phyloP scores from a whole-genome alignment of 2,888 invertebrate species.

The Tubulanus polymorphus region DNA sequence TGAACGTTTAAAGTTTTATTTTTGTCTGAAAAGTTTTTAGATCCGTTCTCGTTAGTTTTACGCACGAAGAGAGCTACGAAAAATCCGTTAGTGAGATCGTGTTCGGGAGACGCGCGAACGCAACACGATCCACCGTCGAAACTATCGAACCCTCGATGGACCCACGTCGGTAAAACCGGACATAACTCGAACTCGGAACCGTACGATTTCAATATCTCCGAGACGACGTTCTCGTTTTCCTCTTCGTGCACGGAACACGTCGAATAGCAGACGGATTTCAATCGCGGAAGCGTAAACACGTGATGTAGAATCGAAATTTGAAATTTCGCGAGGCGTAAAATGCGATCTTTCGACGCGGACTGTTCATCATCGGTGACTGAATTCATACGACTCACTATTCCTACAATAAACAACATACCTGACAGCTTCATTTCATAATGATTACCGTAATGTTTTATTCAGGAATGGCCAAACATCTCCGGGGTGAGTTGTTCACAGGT shows the following conservation, averaged over 20 bases:
- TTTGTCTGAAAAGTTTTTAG: too few species aligned
- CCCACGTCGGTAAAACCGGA: conserved; percentile 35
- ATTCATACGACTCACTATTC: conserved; percentile 61
- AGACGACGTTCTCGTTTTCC: conserved; percentile 82
- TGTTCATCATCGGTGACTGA: conserved; percentile 56
- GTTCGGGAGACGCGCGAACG: conserved; percentile 71
- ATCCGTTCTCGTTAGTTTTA: too few species aligned
- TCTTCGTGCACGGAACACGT: conserved; percentile 87
- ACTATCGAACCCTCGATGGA: conserved; percentile 29
- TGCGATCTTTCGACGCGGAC: conserved; percentile 38
- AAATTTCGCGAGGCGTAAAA: conserved; percentile 35
- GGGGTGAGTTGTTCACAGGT: too few species aligned
- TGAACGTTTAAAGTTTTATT: too few species aligned
- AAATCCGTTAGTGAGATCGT: conserved; percentile 86
- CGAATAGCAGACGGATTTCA: conserved; percentile 85
- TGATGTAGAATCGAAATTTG: conserved; percentile 66
- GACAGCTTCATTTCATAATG: too few species aligned
- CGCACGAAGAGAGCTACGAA: conserved; percentile 82
- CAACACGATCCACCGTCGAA: conserved; percentile 61
- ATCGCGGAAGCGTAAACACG: conserved; percentile 81
- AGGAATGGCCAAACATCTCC: too few species aligned
- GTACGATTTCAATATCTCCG: conserved; percentile 63
- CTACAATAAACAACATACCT: too few species aligned
- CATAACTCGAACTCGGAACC: conserved; percentile 46
- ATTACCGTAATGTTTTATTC: too few species aligned